Percentiles rank a stretch among this genome's conserved stretches.
These are phyloP conservation scores for Athene cunicularia DNA, from an alignment of 2,113 vertebrate species.

Conservation along the genomic window DNA sequence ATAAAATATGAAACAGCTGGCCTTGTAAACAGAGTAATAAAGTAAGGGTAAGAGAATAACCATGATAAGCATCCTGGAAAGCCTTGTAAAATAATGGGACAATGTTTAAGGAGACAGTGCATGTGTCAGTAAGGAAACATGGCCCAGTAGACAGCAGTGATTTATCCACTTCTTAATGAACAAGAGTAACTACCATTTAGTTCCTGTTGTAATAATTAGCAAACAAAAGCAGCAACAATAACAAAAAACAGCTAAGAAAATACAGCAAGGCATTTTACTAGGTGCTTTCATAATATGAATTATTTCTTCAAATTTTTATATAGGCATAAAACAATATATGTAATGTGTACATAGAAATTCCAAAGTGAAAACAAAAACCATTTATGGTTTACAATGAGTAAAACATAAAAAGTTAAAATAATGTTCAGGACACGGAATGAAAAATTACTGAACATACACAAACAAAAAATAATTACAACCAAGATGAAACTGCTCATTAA, in stretches of 20 bases:
- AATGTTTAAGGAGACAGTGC: not conserved
- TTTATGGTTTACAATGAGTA: not conserved
- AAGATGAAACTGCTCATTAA: constrained; percentile 55
- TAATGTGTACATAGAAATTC: not conserved
- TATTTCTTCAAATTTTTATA: not conserved
- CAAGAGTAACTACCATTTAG: not conserved
- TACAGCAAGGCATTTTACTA: not conserved
- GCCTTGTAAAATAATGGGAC: not conserved
- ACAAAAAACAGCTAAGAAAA: not conserved
- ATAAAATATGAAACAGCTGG: not conserved
- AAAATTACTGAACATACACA: constrained; percentile 2
- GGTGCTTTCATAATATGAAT: not conserved
- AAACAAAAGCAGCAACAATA: not conserved
- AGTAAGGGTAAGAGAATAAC: not conserved
- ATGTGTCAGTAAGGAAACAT: not conserved
- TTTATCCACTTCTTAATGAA: not conserved
- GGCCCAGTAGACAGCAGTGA: not conserved
- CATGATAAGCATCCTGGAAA: not conserved
- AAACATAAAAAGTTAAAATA: not conserved
- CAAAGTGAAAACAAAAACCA: not conserved
- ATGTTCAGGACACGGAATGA: not conserved
- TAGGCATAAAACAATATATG: not conserved
- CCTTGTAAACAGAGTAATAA: not conserved
- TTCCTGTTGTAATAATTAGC: not conserved
- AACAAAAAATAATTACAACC: constrained; percentile 48